Percentiles rank a stretch among this genome's conserved stretches.
Conservation (phyloP, 2,888 invertebrate genomes). For the Drosophila leonis region DNA sequence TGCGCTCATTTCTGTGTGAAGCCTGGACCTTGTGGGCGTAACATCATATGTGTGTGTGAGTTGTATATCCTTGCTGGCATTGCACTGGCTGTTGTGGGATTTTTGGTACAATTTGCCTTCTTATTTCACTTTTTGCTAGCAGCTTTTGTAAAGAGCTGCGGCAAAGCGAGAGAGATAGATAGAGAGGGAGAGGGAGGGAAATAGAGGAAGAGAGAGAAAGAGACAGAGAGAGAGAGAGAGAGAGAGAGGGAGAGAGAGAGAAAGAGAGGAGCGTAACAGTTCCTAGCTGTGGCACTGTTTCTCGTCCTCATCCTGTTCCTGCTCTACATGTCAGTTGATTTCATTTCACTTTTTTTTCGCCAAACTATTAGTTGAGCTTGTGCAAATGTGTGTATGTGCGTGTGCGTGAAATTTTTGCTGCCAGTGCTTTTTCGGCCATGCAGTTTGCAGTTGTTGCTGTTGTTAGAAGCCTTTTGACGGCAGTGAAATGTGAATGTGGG, state of each 20-base stretch:
- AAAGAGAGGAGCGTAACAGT: constrained; percentile 5
- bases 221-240: not conserved
- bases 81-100: constrained; percentile 74
- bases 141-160: constrained; percentile 57
- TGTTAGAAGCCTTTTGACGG: constrained; percentile 56
- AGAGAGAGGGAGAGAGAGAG: not conserved
- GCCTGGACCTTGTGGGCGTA: constrained; percentile 76
- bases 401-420: constrained; percentile 43
- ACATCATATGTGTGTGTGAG: constrained; percentile 42
- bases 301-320: constrained; percentile 14
- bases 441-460: constrained; percentile 39
- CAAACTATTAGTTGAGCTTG: constrained; percentile 73
- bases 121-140: constrained; percentile 56
- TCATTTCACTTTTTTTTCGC: constrained; percentile 75
- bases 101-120: constrained; percentile 76
- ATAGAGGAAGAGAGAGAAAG: not conserved
- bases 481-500: constrained; percentile 23
- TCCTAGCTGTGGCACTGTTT: constrained; percentile 8
- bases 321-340: constrained; percentile 81
- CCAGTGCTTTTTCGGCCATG: constrained; percentile 41
- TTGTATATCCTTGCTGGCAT: constrained; percentile 67
- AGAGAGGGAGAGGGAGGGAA: not conserved
- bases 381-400: constrained; percentile 5
- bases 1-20: constrained; percentile 67
- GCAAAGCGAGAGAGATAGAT: not conserved